phyloP scores from a whole-genome alignment of 2,888 invertebrate species.

The Gymnocheta viridis region DNA sequence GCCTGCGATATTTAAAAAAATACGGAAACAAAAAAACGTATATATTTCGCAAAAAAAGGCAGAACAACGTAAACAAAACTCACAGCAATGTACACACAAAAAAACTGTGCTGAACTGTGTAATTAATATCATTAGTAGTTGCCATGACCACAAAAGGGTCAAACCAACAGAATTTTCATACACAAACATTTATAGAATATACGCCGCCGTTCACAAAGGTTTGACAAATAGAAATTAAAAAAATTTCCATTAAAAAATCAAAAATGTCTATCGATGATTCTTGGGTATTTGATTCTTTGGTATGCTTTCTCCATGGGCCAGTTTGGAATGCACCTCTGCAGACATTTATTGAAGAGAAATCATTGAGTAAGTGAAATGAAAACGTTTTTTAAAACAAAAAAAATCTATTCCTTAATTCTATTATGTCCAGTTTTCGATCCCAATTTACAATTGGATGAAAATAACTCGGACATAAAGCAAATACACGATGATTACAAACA shows the following conservation, averaged over 20 bases:
- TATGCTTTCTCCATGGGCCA: slow-evolving; percentile 95
- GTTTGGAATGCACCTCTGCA: slow-evolving; percentile 95
- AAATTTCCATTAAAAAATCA: neutral
- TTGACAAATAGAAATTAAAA: neutral
- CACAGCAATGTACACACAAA: too few species aligned
- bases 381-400: neutral
- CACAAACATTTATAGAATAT: neutral
- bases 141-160: slow-evolving; percentile 42
- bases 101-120: neutral
- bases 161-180: slow-evolving; percentile 7
- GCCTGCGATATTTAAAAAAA: too few species aligned
- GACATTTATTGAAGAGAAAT: slow-evolving; percentile 96
- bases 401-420: neutral
- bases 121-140: neutral
- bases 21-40: neutral
- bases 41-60: neutral
- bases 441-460: slow-evolving; percentile 85
- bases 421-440: slow-evolving; percentile 90
- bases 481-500: slow-evolving; percentile 94
- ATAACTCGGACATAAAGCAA: slow-evolving; percentile 88
- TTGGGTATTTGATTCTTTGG: slow-evolving; percentile 96
- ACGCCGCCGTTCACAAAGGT: neutral
- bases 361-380: slow-evolving; percentile 86
- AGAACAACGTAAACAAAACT: neutral
- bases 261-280: slow-evolving; percentile 86